A percentile compares a stretch with the other conserved stretches of the same genome.
These are phyloP conservation scores for Platysteira castanea DNA, from an alignment of 2,113 vertebrate species.

Conservation along the genomic window DNA sequence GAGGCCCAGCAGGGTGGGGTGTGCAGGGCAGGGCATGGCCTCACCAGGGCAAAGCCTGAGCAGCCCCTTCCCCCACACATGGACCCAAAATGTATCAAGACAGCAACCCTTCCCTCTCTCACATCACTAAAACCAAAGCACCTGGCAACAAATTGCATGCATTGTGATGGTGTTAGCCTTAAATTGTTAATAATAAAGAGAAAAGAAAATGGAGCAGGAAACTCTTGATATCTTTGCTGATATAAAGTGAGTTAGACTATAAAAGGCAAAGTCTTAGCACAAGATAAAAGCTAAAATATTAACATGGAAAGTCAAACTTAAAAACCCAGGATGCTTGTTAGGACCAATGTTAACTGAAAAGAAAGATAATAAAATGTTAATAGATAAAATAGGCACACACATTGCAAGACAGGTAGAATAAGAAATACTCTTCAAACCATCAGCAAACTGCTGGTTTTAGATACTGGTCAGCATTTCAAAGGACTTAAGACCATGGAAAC, in stretches of 20 bases:
- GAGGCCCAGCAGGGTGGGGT: accelerated
- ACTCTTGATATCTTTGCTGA: constrained; percentile 21
- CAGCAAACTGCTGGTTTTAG: not conserved
- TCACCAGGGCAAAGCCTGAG: not conserved
- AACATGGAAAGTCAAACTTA: not conserved
- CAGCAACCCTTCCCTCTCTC: not conserved
- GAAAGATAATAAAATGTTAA: not conserved
- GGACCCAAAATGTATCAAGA: not conserved
- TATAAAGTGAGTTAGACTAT: not conserved
- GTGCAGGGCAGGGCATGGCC: not conserved
- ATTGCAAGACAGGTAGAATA: not conserved
- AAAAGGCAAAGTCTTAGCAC: not conserved
- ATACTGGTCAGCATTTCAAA: not conserved
- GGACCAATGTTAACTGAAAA: not conserved
- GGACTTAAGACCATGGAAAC: not conserved
- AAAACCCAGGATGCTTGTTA: not conserved
- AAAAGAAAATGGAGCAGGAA: constrained; percentile 1
- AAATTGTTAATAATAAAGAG: constrained; percentile 13
- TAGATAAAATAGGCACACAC: not conserved
- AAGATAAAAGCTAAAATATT: not conserved
- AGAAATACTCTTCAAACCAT: not conserved
- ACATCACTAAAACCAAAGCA: not conserved
- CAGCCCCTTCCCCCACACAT: not conserved
- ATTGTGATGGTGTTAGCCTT: not conserved
- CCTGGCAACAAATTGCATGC: not conserved